phyloP scores from a whole-genome alignment of 2,797 vertebrate genomes.

The Phalanger gymnotis region DNA sequence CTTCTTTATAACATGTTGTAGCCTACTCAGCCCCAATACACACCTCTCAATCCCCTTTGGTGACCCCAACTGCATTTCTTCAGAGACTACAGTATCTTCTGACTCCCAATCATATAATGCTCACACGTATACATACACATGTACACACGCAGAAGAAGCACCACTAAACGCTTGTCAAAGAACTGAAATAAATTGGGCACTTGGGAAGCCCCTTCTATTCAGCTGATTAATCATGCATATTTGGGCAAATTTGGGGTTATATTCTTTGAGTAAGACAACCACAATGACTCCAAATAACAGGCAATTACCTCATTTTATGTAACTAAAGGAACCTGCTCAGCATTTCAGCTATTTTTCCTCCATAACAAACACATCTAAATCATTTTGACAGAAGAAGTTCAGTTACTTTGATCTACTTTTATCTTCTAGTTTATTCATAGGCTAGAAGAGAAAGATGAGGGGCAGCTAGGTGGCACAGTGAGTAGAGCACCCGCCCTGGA shows the following conservation, averaged over 20 bases:
- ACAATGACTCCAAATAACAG: conserved; percentile 12
- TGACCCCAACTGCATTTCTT: background rate
- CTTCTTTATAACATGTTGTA: background rate
- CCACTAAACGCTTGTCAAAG: background rate
- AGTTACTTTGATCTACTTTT: conserved; percentile 17
- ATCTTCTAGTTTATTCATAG: conserved; percentile 14
- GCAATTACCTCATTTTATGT: conserved; percentile 12
- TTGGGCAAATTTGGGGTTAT: conserved; percentile 22
- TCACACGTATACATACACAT: background rate
- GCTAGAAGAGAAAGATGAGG: conserved; percentile 5
- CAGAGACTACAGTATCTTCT: background rate
- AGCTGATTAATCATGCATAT: conserved; percentile 11
- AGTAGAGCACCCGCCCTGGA: no score
- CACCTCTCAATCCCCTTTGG: background rate
- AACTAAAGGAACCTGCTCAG: conserved; percentile 13
- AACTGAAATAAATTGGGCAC: background rate
- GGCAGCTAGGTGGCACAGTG: no score
- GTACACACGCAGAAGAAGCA: background rate
- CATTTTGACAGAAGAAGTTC: conserved; percentile 25
- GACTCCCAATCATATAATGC: background rate
- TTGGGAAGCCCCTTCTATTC: background rate
- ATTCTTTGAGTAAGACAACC: conserved; percentile 14
- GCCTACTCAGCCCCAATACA: background rate
- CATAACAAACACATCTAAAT: conserved; percentile 20
- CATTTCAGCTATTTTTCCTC: conserved; percentile 41